A percentile compares a stretch with the other conserved stretches of the same genome.
These are phyloP conservation scores for Pagrus major DNA, from an alignment of 2,113 vertebrate species.

Conservation along the genomic window DNA sequence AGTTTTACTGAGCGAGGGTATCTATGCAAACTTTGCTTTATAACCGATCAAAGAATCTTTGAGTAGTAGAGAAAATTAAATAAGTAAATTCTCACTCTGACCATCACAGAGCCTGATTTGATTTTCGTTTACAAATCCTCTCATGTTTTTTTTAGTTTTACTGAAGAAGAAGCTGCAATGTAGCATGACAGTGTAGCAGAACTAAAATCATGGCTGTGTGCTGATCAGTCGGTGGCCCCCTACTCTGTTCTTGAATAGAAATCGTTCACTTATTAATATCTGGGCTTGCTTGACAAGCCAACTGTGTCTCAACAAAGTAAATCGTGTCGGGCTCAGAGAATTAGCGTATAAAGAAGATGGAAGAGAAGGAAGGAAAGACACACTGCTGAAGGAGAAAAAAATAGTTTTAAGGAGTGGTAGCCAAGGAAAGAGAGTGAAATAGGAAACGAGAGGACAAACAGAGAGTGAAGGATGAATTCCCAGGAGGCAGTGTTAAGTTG, in stretches of 20 bases:
- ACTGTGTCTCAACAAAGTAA: conserved; percentile 54
- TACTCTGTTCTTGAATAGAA: conserved; percentile 64
- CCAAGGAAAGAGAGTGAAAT: conserved; percentile 16
- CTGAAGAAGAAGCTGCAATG: conserved; percentile 33
- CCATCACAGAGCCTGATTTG: conserved; percentile 26
- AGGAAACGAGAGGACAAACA: conserved; percentile 50
- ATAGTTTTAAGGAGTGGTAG: conserved; percentile 18
- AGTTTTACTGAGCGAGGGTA: neutral
- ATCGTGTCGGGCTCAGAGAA: conserved; percentile 14
- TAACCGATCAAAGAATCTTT: conserved; percentile 32
- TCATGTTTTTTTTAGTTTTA: conserved; percentile 38
- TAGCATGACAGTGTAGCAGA: conserved; percentile 58
- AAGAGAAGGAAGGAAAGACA: conserved; percentile 11
- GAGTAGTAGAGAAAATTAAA: conserved; percentile 20
- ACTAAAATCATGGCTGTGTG: conserved; percentile 65
- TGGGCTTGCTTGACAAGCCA: conserved; percentile 60
- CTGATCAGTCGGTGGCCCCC: conserved; percentile 59
- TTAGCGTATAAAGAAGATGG: conserved; percentile 20
- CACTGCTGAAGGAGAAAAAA: neutral
- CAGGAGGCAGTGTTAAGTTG: conserved; percentile 76
- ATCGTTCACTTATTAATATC: conserved; percentile 76
- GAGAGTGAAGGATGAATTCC: conserved; percentile 72
- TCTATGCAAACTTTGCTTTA: conserved; percentile 14
- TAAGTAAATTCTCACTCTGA: conserved; percentile 33
- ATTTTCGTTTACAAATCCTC: conserved; percentile 43